Percentiles rank a stretch among this genome's conserved stretches.
Conservation (phyloP, 2,113 vertebrate genomes). For the Nerophis lumbriciformis region DNA sequence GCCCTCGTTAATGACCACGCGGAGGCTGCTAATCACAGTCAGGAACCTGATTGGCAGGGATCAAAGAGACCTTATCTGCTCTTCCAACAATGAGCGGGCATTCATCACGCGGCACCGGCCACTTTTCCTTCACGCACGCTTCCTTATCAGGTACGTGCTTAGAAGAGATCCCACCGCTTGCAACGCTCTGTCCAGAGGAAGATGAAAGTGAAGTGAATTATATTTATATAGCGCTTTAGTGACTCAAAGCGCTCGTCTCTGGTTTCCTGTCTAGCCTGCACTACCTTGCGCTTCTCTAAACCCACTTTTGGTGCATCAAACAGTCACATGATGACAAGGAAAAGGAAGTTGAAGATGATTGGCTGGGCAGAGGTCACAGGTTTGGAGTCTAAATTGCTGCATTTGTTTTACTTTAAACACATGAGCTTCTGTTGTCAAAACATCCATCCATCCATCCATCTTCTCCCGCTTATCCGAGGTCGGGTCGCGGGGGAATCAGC, state of each 20-base stretch:
- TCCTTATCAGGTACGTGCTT: slow-evolving; percentile 91
- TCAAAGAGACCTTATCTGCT: slow-evolving; percentile 63
- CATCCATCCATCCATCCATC: too few relatives aligned
- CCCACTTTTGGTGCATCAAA: slow-evolving; percentile 97
- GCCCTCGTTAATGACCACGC: slow-evolving; percentile 26
- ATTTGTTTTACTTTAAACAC: too few relatives aligned
- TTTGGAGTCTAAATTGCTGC: slow-evolving; percentile 77
- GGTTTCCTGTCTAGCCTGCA: slow-evolving; percentile 85
- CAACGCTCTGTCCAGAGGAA: slow-evolving; percentile 80
- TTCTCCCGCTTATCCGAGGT: too few relatives aligned
- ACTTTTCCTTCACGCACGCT: slow-evolving; percentile 77
- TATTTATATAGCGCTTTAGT: too few relatives aligned
- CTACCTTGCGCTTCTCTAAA: slow-evolving; percentile 81
- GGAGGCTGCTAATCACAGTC: slow-evolving; percentile 67
- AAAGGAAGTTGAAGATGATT: slow-evolving; percentile 74
- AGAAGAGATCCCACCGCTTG: slow-evolving; percentile 83
- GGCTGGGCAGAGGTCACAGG: slow-evolving; percentile 58
- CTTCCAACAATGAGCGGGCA: slow-evolving; percentile 65
- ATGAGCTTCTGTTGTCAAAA: too few relatives aligned
- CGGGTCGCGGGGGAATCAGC: too few relatives aligned
- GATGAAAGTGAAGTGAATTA: slow-evolving; percentile 78
- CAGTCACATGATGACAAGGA: slow-evolving; percentile 99
- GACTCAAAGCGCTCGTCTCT: slow-evolving; percentile 73
- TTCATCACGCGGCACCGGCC: slow-evolving; percentile 49
- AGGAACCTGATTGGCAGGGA: slow-evolving; percentile 58